Percentiles rank a stretch among this genome's conserved stretches.
Evolutionary conservation across 2,888 invertebrate species (phyloP).

Genomic region (Leucophora obtusa): DNA sequence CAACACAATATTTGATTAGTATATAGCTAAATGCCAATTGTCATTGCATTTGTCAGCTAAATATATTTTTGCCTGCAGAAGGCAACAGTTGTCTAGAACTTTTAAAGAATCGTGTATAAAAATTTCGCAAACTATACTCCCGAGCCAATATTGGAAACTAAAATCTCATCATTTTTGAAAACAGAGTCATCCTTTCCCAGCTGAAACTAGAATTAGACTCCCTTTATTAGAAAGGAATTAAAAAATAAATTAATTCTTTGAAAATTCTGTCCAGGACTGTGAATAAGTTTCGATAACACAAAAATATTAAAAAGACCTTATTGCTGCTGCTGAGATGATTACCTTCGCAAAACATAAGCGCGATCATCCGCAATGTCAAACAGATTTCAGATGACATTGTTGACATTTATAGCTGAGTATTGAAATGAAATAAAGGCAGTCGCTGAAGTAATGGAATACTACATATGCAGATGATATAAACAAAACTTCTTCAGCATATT

Average conservation of each 20-base stretch:
- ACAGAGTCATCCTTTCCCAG: too few relatives aligned
- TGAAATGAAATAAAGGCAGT: constrained; percentile 1
- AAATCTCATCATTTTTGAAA: too few relatives aligned
- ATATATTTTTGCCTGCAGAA: too few relatives aligned
- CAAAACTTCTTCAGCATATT: neutral
- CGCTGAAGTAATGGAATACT: constrained; percentile 1
- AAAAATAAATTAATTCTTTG: neutral
- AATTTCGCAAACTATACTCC: too few relatives aligned
- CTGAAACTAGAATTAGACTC: too few relatives aligned
- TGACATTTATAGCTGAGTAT: constrained; percentile 65
- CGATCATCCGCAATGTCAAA: constrained; percentile 67
- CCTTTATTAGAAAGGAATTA: neutral
- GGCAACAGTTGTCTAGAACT: too few relatives aligned
- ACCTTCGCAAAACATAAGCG: constrained; percentile 63
- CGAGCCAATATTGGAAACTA: too few relatives aligned
- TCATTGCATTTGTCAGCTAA: too few relatives aligned
- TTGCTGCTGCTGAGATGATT: constrained; percentile 46
- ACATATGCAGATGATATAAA: constrained; percentile 44
- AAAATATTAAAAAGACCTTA: constrained; percentile 8
- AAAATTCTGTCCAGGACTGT: neutral
- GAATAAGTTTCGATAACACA: constrained; percentile 34
- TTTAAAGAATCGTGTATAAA: too few relatives aligned
- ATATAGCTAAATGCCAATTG: too few relatives aligned
- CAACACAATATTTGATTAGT: too few relatives aligned
- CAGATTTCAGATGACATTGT: constrained; percentile 64